Base-by-base conservation (phyloP, 2,888 invertebrate species). In the Pristionchus japonicus region DNA sequence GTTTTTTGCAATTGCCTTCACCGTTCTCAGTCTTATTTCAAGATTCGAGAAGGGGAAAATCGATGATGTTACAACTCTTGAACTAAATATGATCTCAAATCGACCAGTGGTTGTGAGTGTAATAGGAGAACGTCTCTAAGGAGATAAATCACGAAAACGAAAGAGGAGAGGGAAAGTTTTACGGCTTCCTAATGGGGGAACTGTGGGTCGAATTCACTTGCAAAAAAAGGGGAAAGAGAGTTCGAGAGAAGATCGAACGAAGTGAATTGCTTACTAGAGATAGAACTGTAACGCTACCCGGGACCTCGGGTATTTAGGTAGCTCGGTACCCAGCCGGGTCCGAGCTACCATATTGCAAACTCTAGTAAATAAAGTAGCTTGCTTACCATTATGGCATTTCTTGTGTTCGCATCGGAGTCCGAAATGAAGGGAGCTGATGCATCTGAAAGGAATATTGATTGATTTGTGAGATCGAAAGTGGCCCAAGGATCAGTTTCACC, bases 131-230 rank as follows among this genome's bases (percentile, higher is more conserved):
- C 77, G 47, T 37, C 77, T 43, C 77, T 11, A 3, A 1, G n/a
- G 11, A 43, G 11, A 47, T 77, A 77, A 77, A 77, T 77, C 77
- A 77, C 47, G n/a, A 77, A 74, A 43, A 47, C n/a, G 77, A 40
- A 7, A 47, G 40, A 43, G 27, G 13, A 27, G 27, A 43, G 77
- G 47, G 77, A 77, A 47, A 77, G 77, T 77, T 77, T 77, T 77
- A 77, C 17, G 43, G 77, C 77, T 47, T 77, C 27, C 27, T 17
- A 77, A 77, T 77, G 77, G 77, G 64, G 3, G 77, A 77, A 47
- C 77, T 77, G 77, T 47, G 77, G n/a, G 77, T 77, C 77, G 77
- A 40, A 77, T 77, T 43, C 47, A 20, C 23, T 77, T 77, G 47
- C 77, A 77, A 77, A 77, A n/a, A 77, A 77, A 77, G 37, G 37